Evolutionary conservation across 1,140 invertebrate species (phyloP), one percentile per base, ranked within the genome.

Genomic region (Calycopis cecrops): DNA sequence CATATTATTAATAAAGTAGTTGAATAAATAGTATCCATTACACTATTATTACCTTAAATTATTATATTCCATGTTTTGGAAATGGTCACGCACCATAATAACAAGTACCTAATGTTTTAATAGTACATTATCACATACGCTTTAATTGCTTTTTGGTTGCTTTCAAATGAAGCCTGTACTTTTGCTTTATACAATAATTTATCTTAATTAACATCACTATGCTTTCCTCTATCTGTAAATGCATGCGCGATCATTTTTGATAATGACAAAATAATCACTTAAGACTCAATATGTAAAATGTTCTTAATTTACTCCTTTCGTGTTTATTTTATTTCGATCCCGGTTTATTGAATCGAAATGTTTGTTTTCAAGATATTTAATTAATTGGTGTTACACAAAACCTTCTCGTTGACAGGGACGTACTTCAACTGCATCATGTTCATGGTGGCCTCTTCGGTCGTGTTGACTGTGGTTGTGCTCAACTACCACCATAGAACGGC

Each of bases 351-450:
- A 3, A 9, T 14, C 35, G 33, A 34, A 50, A 14, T 35, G 34
- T 35, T 50, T 33, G 3, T 16, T 42, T 42, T 1, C 3, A 12
- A 12, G 7, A 3, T 0, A 14, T 42, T 42, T 42, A 12, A 3
- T 12, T 14, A 35, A 2, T 16, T 4, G 28, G 14, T 50, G 12
- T 50, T 44, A 12, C 38, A 40, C 17, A 28, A 10, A 42, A 14
- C 12, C 47, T 57, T 55, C 40, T 63, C 63, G 44, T 57, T 72
- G 56, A 66, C 91, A 99, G 97, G 97, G 76, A 98, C 98, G 66
- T 99, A 99, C 90, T 99, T 99, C 92, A 98, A 98, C 88, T 99
- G 97, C 90, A 99, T 99, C 87, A 99, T 99, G 98, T 97, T 99
- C 88, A 99, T 99, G 97, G 98, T 99, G 87, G 97, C 98, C 38